Percentiles rank a stretch among this genome's conserved stretches.
Evolutionary conservation across 2,797 vertebrate genomes (phyloP).

Genomic region (Leptatherina wallacei): DNA sequence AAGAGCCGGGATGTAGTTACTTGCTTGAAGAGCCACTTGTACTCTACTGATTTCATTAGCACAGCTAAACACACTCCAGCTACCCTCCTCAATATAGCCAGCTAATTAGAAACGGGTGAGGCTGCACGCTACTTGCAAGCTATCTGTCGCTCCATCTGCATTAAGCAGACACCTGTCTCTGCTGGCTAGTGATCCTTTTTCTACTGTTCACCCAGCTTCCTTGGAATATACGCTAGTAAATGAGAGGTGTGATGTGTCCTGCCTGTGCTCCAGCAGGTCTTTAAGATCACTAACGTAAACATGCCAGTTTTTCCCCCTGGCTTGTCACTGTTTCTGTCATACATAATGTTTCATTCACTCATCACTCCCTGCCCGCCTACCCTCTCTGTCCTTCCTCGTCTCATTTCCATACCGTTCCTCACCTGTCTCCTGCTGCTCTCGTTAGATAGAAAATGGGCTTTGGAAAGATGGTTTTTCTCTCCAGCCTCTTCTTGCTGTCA

Average conservation of each 20-base stretch:
- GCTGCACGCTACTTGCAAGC: slow-evolving; percentile 40
- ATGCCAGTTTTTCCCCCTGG: slow-evolving; percentile 67
- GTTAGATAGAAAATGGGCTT: slow-evolving; percentile 71
- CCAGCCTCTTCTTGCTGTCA: slow-evolving; percentile 70
- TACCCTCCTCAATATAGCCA: slow-evolving; percentile 60
- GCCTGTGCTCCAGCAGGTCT: slow-evolving; percentile 45
- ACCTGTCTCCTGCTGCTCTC: slow-evolving; percentile 55
- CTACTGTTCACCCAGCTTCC: slow-evolving; percentile 28
- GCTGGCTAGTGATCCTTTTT: slow-evolving; percentile 40
- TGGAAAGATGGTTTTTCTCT: slow-evolving; percentile 67
- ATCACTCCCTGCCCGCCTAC: slow-evolving; percentile 61
- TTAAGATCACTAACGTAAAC: slow-evolving; percentile 60
- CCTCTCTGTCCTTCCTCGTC: slow-evolving; percentile 55
- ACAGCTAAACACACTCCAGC: slow-evolving; percentile 61
- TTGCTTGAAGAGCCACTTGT: slow-evolving; percentile 70
- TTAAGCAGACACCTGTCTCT: slow-evolving; percentile 77
- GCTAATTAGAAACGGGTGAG: slow-evolving; percentile 68
- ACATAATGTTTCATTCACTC: slow-evolving; percentile 71
- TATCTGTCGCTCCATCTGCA: slow-evolving; percentile 48
- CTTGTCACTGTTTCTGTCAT: slow-evolving; percentile 69
- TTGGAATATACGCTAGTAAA: slow-evolving; percentile 56
- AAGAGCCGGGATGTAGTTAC: slow-evolving; percentile 61
- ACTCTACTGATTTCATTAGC: slow-evolving; percentile 55
- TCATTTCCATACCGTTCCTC: slow-evolving; percentile 70
- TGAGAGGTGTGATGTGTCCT: slow-evolving; percentile 58